These are phyloP conservation scores for Crotalus tigris DNA, from an alignment of 2,113 vertebrate genomes.

Conservation along the genomic window DNA sequence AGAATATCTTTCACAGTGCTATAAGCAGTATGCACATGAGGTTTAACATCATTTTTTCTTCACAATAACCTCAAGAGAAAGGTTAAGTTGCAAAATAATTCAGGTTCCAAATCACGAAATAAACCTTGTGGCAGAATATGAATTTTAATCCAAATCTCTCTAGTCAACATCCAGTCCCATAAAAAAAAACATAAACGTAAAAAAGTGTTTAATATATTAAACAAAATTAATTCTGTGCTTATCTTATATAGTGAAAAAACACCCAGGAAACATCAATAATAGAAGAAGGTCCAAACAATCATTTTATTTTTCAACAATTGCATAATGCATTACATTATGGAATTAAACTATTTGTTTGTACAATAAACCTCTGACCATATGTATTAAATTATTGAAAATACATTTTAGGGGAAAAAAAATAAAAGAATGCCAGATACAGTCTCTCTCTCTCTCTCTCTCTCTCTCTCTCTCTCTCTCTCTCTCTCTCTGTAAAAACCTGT, in stretches of 20 bases:
- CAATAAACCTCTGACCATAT: background rate
- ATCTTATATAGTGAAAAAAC: background rate
- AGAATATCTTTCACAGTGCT: background rate
- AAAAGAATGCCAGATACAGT: background rate
- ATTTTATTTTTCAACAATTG: background rate
- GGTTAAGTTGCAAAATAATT: background rate
- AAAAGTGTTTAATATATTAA: background rate
- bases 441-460: too few species aligned
- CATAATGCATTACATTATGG: background rate
- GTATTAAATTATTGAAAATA: background rate
- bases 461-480: too few species aligned
- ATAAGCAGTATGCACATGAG: background rate
- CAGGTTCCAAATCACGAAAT: background rate
- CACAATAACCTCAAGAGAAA: background rate
- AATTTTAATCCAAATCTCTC: background rate
- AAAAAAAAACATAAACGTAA: background rate
- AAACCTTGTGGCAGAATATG: background rate
- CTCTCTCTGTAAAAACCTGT: background rate
- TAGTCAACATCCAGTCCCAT: background rate
- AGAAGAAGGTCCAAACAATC: background rate
- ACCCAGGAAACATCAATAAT: background rate
- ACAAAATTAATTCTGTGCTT: background rate
- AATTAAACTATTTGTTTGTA: background rate
- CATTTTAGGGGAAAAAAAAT: background rate
- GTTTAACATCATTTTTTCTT: background rate